Evolutionary conservation across 1,140 invertebrate genomes (phyloP), one percentile per base, ranked within the genome.

Genomic region (Bursaphelenchus mucronatus): DNA sequence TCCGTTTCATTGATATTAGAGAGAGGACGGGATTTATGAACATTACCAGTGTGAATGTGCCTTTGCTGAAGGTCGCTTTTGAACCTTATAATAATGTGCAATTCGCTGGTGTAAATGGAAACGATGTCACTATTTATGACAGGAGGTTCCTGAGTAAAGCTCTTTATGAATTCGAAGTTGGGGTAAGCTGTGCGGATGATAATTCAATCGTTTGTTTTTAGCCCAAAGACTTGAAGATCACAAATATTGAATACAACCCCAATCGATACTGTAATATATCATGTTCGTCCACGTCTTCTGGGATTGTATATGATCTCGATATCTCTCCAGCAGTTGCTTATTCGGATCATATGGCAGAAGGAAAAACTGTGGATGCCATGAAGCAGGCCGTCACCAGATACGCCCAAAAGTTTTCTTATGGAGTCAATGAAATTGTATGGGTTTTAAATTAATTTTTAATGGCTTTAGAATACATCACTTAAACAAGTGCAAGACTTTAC

Each of bases 61-160:
- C 57, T n/a, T 44, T 59, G 13, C 30, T n/a, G 13, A 43, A 59
- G 40, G 13, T 59, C 13, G 57, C 57, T 1, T 44, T 59, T n/a
- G 57, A 59, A 43, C 57, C 57, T 19, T 59, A 59, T 44, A 59
- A 59, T 39, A 59, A 59, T 9, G 57, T 59, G 19, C 57, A 59
- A 39, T 59, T 59, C 40, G 57, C 40, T 17, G 57, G 57, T 45
- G 15, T 44, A 45, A 59, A 17, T 13, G 21, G 11, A 30, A 59
- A 59, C 40, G 47, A 59, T 13, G 13, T 59, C 11, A 59, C 13
- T 30, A 43, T 59, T 40, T 59, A 44, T 39, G 57, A 59, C 7
- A 1, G 57, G 19, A 13, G 57, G 8, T 59, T 41, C 40, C 40
- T 59, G 44, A 11, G 40, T 39, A 13, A 39, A 45, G 57, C 57